phyloP scores from a whole-genome alignment of 2,797 vertebrate genomes.

The Chaunax sp. region DNA sequence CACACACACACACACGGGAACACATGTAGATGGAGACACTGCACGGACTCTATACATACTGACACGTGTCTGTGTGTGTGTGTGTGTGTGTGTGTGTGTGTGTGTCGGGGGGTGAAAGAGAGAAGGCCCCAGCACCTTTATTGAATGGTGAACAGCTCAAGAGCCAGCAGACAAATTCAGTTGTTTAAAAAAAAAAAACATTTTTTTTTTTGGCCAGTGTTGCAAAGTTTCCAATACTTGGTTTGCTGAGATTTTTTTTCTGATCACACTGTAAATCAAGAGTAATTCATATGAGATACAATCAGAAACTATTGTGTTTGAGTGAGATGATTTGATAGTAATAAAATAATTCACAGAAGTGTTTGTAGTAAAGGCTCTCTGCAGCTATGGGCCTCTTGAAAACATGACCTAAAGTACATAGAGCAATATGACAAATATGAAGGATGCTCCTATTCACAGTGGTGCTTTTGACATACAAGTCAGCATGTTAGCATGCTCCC shows the following conservation, averaged over 20 bases:
- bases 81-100: constrained; percentile 13
- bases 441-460: too few relatives aligned
- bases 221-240: constrained; percentile 9
- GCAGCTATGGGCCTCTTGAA: too few relatives aligned
- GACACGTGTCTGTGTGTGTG: not conserved
- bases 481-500: too few relatives aligned
- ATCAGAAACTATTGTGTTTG: too few relatives aligned
- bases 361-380: too few relatives aligned
- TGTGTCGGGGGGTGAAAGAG: not conserved
- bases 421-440: too few relatives aligned
- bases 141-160: constrained; percentile 24
- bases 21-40: constrained; percentile 9
- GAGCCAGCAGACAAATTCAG: constrained; percentile 30
- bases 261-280: not conserved
- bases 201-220: not conserved
- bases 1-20: not conserved
- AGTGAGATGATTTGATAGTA: too few relatives aligned
- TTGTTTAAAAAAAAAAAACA: constrained; percentile 15
- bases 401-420: too few relatives aligned
- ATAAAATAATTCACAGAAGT: too few relatives aligned
- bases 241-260: not conserved
- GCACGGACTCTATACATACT: constrained; percentile 9
- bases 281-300: too few relatives aligned
- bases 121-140: constrained; percentile 16
- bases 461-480: too few relatives aligned